These are phyloP conservation scores for Pentamera pediparva DNA, from an alignment of 53 echinoderm and acorn worm genomes.

Conservation along the genomic window DNA sequence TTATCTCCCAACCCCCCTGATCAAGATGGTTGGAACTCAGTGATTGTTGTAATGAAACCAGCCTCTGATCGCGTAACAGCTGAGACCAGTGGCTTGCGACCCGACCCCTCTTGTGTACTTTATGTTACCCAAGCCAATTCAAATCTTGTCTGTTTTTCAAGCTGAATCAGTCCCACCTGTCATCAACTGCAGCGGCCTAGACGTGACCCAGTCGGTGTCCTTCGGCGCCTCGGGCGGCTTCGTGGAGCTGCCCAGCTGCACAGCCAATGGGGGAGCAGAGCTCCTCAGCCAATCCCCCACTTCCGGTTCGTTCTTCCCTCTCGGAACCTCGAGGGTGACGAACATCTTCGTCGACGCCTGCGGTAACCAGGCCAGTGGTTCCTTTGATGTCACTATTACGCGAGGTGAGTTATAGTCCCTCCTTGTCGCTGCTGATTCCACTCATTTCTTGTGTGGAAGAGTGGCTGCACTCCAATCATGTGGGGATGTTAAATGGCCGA, in stretches of 20 bases:
- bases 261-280: not conserved
- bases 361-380: not conserved
- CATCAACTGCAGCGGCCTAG: constrained; percentile 4
- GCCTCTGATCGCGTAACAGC: too few species aligned
- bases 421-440: too few species aligned
- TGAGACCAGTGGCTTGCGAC: too few species aligned
- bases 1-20: too few species aligned
- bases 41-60: too few species aligned
- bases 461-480: too few species aligned
- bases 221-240: not conserved
- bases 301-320: not conserved
- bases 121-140: too few species aligned
- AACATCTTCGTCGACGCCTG: not conserved
- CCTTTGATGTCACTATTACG: not conserved
- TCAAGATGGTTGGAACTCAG: too few species aligned
- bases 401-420: not conserved
- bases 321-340: not conserved
- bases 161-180: not conserved
- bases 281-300: not conserved
- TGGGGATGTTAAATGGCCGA: too few species aligned
- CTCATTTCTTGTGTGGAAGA: too few species aligned
- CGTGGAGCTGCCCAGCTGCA: not conserved
- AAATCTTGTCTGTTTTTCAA: not conserved
- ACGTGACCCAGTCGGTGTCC: not conserved
- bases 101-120: too few species aligned